These are phyloP conservation scores for Lota lota DNA, from an alignment of 2,113 vertebrate species.

Conservation along the genomic window DNA sequence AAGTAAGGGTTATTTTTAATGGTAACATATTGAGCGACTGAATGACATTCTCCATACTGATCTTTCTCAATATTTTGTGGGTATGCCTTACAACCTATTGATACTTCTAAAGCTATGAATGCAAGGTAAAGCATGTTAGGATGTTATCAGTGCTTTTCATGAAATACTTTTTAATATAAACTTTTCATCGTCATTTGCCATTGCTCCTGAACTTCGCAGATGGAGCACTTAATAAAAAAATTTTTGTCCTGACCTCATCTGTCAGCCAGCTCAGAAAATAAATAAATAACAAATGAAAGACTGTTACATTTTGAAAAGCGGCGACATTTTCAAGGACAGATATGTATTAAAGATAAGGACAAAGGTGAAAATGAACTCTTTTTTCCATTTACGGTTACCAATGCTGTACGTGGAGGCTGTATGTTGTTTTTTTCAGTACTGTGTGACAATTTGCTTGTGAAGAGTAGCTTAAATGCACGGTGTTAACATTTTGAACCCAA, in stretches of 20 bases:
- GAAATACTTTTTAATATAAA: no score
- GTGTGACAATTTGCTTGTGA: slow-evolving; percentile 8
- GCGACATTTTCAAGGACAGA: slow-evolving; percentile 48
- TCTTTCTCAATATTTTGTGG: no score
- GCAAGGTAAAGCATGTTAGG: no score
- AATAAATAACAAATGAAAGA: slow-evolving; percentile 31
- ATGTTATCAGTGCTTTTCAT: no score
- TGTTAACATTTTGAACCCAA: slow-evolving; percentile 39
- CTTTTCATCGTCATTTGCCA: background rate
- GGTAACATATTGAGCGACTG: no score
- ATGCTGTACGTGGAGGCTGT: background rate
- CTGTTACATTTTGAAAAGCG: slow-evolving; percentile 50
- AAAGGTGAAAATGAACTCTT: no score
- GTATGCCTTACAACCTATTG: no score
- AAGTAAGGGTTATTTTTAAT: background rate
- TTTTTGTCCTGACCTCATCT: slow-evolving; percentile 67
- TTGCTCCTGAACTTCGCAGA: slow-evolving; percentile 58
- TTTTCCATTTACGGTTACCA: no score
- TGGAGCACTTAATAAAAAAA: slow-evolving; percentile 69
- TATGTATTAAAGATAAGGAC: slow-evolving; percentile 43
- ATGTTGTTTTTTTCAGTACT: background rate
- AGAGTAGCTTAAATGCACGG: slow-evolving; percentile 31
- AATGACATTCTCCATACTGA: no score
- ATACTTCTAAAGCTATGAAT: no score
- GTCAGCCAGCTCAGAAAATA: slow-evolving; percentile 63